Conservation (phyloP, 2,797 vertebrate genomes). For the Dipus sagitta region DNA sequence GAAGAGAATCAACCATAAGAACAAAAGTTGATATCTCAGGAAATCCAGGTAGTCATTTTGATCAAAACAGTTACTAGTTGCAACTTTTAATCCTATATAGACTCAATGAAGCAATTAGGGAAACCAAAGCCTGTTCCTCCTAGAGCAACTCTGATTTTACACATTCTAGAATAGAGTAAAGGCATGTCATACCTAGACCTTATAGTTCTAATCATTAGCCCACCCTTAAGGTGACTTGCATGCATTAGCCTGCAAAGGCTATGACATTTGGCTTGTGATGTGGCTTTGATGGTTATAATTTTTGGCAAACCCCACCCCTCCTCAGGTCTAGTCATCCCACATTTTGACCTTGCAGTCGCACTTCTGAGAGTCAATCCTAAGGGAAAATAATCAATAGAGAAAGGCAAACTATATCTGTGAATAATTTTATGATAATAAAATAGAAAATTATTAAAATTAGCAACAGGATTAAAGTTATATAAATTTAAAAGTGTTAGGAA, state of each 20-base stretch:
- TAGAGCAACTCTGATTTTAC: neutral
- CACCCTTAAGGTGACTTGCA: constrained; percentile 23
- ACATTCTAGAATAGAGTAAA: neutral
- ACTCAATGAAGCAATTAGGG: neutral
- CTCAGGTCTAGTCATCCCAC: neutral
- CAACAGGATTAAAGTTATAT: neutral
- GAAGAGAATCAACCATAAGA: constrained; percentile 16
- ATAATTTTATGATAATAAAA: constrained; percentile 38
- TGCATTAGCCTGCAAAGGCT: constrained; percentile 1
- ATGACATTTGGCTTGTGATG: neutral
- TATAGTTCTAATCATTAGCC: neutral
- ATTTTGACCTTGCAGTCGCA: neutral
- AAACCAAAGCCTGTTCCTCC: neutral
- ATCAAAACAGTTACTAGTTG: constrained; percentile 25
- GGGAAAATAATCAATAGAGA: neutral
- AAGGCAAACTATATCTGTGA: neutral
- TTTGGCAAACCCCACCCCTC: neutral
- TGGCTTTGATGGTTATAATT: neutral
- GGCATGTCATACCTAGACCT: neutral
- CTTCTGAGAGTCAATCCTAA: constrained; percentile 16
- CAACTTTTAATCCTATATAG: neutral
- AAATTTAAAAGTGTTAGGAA: neutral
- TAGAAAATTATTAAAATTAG: constrained; percentile 51
- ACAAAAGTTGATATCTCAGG: constrained; percentile 31
- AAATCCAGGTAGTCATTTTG: neutral